These are phyloP conservation scores for Epizoanthus scotinus DNA, from an alignment of 92 coral and sea anemone genomes.

Conservation along the genomic window DNA sequence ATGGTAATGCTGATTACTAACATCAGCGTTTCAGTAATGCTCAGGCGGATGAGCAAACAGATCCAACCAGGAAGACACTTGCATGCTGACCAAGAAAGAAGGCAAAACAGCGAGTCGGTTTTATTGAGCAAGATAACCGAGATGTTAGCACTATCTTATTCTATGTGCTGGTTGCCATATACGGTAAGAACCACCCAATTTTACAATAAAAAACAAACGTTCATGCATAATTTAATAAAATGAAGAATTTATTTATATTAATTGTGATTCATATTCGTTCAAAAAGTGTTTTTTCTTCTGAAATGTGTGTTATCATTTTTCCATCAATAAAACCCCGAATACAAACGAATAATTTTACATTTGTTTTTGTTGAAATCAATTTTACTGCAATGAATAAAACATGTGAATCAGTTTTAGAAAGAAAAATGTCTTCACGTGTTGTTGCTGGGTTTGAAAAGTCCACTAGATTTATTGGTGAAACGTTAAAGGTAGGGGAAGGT, in stretches of 20 bases:
- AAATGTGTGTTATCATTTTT: too few relatives aligned
- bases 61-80: not conserved
- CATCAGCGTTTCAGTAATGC: constrained; percentile 12
- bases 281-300: not conserved
- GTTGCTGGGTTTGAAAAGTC: too few relatives aligned
- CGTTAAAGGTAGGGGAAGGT: too few relatives aligned
- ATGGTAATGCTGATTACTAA: constrained; percentile 35
- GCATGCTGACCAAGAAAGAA: not conserved
- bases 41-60: constrained; percentile 32
- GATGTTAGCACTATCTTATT: constrained; percentile 29
- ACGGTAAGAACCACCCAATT: constrained; percentile 31
- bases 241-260: too few relatives aligned
- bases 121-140: constrained; percentile 38
- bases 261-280: too few relatives aligned
- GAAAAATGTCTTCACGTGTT: too few relatives aligned
- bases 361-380: too few relatives aligned
- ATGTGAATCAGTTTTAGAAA: too few relatives aligned
- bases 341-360: too few relatives aligned
- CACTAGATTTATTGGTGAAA: too few relatives aligned
- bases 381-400: too few relatives aligned
- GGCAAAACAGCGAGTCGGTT: constrained; percentile 35
- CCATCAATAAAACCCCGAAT: too few relatives aligned
- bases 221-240: not conserved
- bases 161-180: constrained; percentile 38
- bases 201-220: not conserved